Evolutionary conservation across 2,113 vertebrate species (phyloP).

Genomic region (Neomonachus schauinslandi): DNA sequence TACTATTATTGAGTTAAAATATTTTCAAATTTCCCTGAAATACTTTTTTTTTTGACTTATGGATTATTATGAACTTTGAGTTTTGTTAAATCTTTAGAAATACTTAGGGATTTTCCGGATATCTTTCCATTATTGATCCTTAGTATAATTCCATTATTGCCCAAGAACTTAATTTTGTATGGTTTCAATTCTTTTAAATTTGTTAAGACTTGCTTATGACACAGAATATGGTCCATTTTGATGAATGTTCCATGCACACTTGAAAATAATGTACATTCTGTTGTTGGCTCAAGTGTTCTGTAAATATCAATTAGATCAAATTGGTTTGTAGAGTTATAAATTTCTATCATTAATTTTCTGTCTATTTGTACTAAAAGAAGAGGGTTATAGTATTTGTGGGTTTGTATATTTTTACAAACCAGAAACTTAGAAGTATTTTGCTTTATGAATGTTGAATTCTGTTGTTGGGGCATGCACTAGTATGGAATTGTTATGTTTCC

Average conservation of each 20-base stretch:
- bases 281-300: not conserved
- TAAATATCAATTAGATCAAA: not conserved
- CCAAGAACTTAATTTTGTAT: not conserved
- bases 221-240: not conserved
- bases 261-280: not conserved
- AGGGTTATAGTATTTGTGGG: not conserved
- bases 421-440: not conserved
- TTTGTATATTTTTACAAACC: not conserved
- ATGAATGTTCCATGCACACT: not conserved
- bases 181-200: not conserved
- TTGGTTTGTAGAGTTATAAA: not conserved
- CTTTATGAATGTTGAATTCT: not conserved
- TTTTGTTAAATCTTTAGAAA: not conserved
- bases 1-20: not conserved
- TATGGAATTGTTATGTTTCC: not conserved
- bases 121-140: not conserved
- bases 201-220: not conserved
- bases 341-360: conserved; percentile 23
- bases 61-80: not conserved
- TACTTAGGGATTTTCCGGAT: not conserved
- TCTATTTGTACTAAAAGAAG: not conserved
- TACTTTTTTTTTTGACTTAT: not conserved
- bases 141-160: not conserved
- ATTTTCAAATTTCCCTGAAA: not conserved
- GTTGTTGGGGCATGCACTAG: not conserved